These are phyloP conservation scores for Poecilia wingei DNA, from an alignment of 2,797 vertebrate genomes.

Conservation along the genomic window DNA sequence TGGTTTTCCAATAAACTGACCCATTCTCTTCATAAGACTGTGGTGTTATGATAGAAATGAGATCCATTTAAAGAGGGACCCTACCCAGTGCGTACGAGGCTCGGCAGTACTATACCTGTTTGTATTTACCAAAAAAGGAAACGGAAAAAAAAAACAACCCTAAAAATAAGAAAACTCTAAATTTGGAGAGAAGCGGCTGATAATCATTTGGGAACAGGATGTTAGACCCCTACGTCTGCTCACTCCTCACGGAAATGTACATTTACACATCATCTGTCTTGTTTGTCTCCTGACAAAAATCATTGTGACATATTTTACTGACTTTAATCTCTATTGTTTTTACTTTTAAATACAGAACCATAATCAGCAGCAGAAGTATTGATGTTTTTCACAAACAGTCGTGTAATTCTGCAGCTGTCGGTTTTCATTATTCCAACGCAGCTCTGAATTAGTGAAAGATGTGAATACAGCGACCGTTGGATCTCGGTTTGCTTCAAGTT, in stretches of 20 bases:
- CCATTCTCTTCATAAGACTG: slow-evolving; percentile 54
- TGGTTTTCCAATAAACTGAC: slow-evolving; percentile 69
- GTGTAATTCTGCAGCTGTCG: background rate
- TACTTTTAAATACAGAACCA: slow-evolving; percentile 4
- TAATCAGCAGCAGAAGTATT: background rate
- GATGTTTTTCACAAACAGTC: background rate
- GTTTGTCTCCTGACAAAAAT: slow-evolving; percentile 7
- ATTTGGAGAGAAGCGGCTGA: background rate
- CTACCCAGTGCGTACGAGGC: slow-evolving; percentile 48
- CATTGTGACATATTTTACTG: background rate
- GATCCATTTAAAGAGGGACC: slow-evolving; percentile 64
- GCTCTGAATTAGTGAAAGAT: slow-evolving; percentile 1
- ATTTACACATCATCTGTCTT: slow-evolving; percentile 14
- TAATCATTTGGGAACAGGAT: slow-evolving; percentile 22
- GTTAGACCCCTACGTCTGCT: slow-evolving; percentile 24
- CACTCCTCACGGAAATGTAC: slow-evolving; percentile 15
- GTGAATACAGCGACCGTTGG: background rate
- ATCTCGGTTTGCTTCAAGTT: background rate
- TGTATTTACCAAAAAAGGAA: slow-evolving; percentile 19
- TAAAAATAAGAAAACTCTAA: slow-evolving; percentile 2
- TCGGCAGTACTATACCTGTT: slow-evolving; percentile 41
- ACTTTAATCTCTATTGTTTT: background rate
- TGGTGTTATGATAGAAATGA: slow-evolving; percentile 69
- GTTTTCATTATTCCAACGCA: background rate
- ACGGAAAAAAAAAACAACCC: background rate